Evolutionary conservation across 2,888 invertebrate species (phyloP), one percentile per base, ranked within the genome.

Genomic region (Eupithecia abbreviata): DNA sequence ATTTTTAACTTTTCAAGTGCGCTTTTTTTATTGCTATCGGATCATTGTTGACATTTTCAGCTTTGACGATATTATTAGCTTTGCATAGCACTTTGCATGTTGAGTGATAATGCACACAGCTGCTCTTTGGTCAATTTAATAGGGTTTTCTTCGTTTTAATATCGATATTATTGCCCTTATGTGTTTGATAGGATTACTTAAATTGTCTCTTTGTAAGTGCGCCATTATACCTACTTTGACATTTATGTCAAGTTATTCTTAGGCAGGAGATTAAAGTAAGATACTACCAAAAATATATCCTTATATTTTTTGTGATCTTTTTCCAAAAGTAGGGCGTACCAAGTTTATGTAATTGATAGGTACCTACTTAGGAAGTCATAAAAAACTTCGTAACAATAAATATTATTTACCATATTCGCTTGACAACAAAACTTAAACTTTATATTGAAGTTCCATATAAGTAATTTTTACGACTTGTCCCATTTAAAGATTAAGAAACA

Each of bases 1-100:
- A 92, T 91, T 91, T 91, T 90, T 86, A 89, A 89, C 87, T 86
- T 87, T 90, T 89, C 86, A 85, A 80, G 83, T 88, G 84, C 49
- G 71, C 82, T 78, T 80, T 68, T 55, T 82, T 81, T 82, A 89
- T 88, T 82, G 82, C 84, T 82, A 81, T 79, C 75, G 79, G 85
- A 84, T 87, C 86, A 87, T 90, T 88, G 84, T 88, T 87, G 87
- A 87, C 88, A 87, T 90, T 88, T 89, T 88, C 85, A 87, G 85
- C 82, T 82, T 82, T 79, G 80, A 82, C 81, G 79, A 82, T 86
- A 83, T 87, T 86, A 87, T 87, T 85, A 84, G 79, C 82, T 82
- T 88, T 88, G 87, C 89, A 89, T 89, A 87, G 86, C 67, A 82
- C 79, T 79, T 77, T 72, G 77, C 76, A 78, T 79, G 74, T 68